These are phyloP conservation scores for Ophioninae sp. DNA, from an alignment of 2,888 invertebrate species.

Conservation along the genomic window DNA sequence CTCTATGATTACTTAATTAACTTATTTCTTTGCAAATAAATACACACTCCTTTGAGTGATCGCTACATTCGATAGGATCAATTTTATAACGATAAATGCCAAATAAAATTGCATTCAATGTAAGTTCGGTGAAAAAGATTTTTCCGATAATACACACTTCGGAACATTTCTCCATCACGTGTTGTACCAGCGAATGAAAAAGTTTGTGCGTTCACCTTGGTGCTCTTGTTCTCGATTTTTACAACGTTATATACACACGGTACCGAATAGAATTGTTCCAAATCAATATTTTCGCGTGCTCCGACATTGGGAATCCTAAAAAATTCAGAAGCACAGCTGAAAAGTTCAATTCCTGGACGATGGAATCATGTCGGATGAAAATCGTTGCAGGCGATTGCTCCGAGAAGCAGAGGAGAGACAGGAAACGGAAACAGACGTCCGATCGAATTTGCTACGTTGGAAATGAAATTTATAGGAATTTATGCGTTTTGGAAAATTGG, in stretches of 20 bases:
- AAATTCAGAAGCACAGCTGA: neutral
- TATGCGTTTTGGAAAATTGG: neutral
- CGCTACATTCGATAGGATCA: neutral
- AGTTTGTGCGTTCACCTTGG: neutral
- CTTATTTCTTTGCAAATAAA: neutral
- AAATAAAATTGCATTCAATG: neutral
- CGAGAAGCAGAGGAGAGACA: neutral
- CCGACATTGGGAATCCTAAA: neutral
- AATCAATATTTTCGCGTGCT: slow-evolving; percentile 7
- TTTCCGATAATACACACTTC: neutral
- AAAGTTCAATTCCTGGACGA: neutral
- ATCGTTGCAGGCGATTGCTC: neutral
- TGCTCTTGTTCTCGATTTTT: slow-evolving; percentile 13
- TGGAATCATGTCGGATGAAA: neutral
- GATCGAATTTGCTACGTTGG: neutral
- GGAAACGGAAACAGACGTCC: neutral
- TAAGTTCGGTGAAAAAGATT: neutral
- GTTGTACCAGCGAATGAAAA: neutral
- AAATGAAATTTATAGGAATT: neutral
- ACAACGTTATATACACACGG: neutral
- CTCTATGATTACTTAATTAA: neutral
- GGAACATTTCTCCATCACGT: neutral
- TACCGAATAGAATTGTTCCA: neutral
- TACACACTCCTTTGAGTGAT: neutral
- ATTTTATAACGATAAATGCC: neutral